phyloP scores from a whole-genome alignment of 1,140 invertebrate species.

The Himalopsyche phryganea region DNA sequence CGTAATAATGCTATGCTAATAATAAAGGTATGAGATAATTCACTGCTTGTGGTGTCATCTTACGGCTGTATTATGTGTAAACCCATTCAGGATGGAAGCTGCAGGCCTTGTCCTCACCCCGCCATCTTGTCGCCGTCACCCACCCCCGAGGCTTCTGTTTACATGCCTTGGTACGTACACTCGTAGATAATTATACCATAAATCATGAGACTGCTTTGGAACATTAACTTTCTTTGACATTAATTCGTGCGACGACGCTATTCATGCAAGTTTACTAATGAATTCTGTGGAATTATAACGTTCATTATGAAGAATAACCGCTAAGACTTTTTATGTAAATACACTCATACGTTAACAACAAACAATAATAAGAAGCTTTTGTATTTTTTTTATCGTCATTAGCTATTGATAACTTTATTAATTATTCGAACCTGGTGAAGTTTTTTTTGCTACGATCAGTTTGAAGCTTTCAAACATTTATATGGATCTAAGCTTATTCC shows the following conservation, averaged over 20 bases:
- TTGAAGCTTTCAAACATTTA: too few relatives aligned
- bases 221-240: constrained; percentile 32
- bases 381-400: too few relatives aligned
- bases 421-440: too few relatives aligned
- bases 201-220: constrained; percentile 22
- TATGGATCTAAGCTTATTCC: too few relatives aligned
- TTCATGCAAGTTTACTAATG: constrained; percentile 13
- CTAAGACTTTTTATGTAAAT: constrained; percentile 9
- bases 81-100: not conserved
- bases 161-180: not conserved
- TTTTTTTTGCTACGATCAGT: too few relatives aligned
- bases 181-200: constrained; percentile 28
- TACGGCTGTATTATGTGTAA: constrained; percentile 3
- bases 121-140: too few relatives aligned
- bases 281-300: constrained; percentile 15
- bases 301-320: too few relatives aligned
- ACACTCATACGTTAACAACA: constrained; percentile 11
- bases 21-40: too few relatives aligned
- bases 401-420: too few relatives aligned
- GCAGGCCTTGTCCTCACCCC: not conserved
- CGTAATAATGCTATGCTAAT: too few relatives aligned
- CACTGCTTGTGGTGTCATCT: not conserved
- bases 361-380: too few relatives aligned
- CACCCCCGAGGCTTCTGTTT: too few relatives aligned
- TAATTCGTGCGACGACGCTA: constrained; percentile 17